phyloP scores from a whole-genome alignment of 2,797 vertebrate genomes.

The Lithobates pipiens region DNA sequence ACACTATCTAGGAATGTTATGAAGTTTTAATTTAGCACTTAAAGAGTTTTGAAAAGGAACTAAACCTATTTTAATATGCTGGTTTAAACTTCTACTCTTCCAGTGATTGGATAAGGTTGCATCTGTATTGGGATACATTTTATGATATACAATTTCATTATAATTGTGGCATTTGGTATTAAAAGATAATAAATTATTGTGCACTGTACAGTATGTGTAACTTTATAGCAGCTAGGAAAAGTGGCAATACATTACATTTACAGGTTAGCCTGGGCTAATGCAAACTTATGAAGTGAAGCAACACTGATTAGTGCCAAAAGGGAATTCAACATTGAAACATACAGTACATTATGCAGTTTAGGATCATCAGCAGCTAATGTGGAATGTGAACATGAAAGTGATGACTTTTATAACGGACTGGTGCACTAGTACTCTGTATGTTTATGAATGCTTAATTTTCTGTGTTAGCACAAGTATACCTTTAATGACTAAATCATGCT shows the following conservation, averaged over 20 bases:
- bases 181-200: not conserved
- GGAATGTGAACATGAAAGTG: too few relatives aligned
- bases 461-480: too few relatives aligned
- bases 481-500: too few relatives aligned
- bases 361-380: too few relatives aligned
- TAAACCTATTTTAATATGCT: constrained; percentile 1
- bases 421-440: too few relatives aligned
- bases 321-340: too few relatives aligned
- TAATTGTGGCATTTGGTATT: not conserved
- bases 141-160: not conserved
- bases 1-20: constrained; percentile 13
- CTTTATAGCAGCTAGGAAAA: not conserved
- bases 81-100: not conserved
- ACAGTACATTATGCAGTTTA: too few relatives aligned
- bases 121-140: not conserved
- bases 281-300: too few relatives aligned
- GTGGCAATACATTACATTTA: not conserved
- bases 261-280: too few relatives aligned
- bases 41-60: not conserved
- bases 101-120: not conserved
- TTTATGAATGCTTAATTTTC: too few relatives aligned
- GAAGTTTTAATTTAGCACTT: constrained; percentile 8
- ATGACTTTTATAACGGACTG: too few relatives aligned
- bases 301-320: too few relatives aligned
- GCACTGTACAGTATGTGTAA: not conserved